Base-by-base conservation (phyloP, 1,140 invertebrate genomes). In the Apolygus lucorum region DNA sequence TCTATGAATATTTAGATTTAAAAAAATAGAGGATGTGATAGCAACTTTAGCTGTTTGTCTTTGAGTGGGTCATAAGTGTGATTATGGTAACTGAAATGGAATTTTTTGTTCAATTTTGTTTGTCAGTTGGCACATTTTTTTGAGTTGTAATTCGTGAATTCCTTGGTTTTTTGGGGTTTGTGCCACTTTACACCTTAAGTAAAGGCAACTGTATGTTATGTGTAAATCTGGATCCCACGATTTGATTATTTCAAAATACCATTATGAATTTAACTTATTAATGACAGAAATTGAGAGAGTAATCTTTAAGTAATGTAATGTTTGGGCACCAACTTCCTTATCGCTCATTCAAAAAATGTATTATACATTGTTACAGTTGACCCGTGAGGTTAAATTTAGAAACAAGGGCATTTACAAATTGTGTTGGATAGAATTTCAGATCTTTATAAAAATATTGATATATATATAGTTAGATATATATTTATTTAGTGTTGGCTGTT, bases 401-500 rank as follows among this genome's bases (percentile, higher is more conserved):
- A 69, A 67, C 63, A 70, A 59, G 52, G 59, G 62, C 68, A 69
- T 69, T 64, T 64, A 70, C 54, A 64, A 1, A 66, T 70, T 66
- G 34, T 67, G 63, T 70, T 70, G 49, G n/a, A 70, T 70, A 70
- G 42, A 70, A 64, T 70, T 64, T 70, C 62, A 70, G 62, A 69
- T 64, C 62, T 69, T 69, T 64, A 70, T 70, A 25, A 62, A 68
- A 34, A 63, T 68, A 71, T 71, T 68, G 34, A 71, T 64, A 71
- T 49, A 69, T 29, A 69, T 21, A 71, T 72, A 66, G 21, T 64
- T 69, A 69, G 69, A 69, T 69, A 65, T 27, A 69, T 72, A 71
- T 71, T 63, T 71, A 68, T 68, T 68, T 71, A 65, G 66, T 63
- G 26, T 68, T 69, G 66, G 27, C 71, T 73, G 76, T 76, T 74